These are phyloP conservation scores for Dryas iulia DNA, from an alignment of 1,140 invertebrate genomes.

Conservation along the genomic window DNA sequence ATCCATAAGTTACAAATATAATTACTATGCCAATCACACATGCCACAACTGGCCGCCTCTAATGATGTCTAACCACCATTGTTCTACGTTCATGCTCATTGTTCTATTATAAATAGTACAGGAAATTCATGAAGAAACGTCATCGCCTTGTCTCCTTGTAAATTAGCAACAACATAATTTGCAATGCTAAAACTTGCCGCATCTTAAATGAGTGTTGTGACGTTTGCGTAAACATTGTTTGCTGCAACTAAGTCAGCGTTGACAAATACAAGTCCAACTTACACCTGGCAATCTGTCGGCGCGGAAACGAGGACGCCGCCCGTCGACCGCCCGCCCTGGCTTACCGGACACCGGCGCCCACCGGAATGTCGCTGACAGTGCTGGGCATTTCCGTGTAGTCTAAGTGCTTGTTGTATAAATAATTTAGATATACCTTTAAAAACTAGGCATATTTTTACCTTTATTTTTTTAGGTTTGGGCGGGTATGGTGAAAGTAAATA, in stretches of 20 bases:
- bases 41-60: too few species aligned
- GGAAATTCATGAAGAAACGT: too few species aligned
- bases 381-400: not conserved
- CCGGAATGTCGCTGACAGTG: constrained; percentile 1
- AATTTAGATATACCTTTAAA: not conserved
- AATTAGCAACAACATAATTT: not conserved
- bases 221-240: not conserved
- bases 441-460: not conserved
- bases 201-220: not conserved
- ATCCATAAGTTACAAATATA: too few species aligned
- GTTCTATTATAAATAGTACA: too few species aligned
- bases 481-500: too few species aligned
- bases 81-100: too few species aligned
- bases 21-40: too few species aligned
- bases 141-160: too few species aligned
- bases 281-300: constrained; percentile 13
- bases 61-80: too few species aligned
- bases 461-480: too few species aligned
- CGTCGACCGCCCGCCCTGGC: too few species aligned
- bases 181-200: not conserved
- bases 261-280: constrained; percentile 8
- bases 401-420: not conserved
- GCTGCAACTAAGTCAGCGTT: constrained; percentile 5
- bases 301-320: constrained; percentile 12
- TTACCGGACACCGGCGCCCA: constrained; percentile 5